These are phyloP conservation scores for Decapterus maruadsi DNA, from an alignment of 2,797 vertebrate genomes.

Conservation along the genomic window DNA sequence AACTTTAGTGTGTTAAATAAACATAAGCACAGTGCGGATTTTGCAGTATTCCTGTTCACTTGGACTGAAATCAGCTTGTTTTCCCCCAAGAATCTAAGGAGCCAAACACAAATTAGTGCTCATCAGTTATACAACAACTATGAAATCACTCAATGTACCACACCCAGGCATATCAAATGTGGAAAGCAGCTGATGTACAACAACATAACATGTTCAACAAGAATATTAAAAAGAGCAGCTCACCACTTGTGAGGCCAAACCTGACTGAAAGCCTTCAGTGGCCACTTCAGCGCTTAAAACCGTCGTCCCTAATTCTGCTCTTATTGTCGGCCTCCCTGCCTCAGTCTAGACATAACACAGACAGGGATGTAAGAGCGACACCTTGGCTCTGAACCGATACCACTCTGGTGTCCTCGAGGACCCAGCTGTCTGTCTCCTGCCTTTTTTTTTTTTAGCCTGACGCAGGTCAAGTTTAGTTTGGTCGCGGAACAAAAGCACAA, in stretches of 20 bases:
- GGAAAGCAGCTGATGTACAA: conserved; percentile 7
- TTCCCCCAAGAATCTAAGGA: background rate
- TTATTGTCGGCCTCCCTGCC: conserved; percentile 33
- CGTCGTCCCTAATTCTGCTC: conserved; percentile 35
- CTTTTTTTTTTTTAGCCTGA: conserved; percentile 38
- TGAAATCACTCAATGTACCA: background rate
- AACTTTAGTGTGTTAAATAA: conserved; percentile 13
- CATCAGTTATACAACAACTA: conserved; percentile 1
- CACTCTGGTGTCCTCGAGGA: conserved; percentile 27
- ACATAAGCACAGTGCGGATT: conserved; percentile 8
- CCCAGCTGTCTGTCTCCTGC: conserved; percentile 40
- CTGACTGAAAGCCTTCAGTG: conserved; percentile 33
- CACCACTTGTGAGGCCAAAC: conserved; percentile 1
- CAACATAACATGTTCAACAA: conserved; percentile 2
- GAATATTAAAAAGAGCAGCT: conserved; percentile 12
- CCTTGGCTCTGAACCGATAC: conserved; percentile 19
- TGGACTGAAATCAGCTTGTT: background rate
- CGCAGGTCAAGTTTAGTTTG: conserved; percentile 67
- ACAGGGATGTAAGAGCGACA: conserved; percentile 30
- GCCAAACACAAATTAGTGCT: background rate
- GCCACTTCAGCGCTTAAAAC: background rate
- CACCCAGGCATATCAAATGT: background rate
- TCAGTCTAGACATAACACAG: conserved; percentile 59
- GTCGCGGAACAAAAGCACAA: conserved; percentile 40
- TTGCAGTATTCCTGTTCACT: background rate